Base-by-base conservation (phyloP, 1,140 invertebrate species). In the Mesaphorura yosii region DNA sequence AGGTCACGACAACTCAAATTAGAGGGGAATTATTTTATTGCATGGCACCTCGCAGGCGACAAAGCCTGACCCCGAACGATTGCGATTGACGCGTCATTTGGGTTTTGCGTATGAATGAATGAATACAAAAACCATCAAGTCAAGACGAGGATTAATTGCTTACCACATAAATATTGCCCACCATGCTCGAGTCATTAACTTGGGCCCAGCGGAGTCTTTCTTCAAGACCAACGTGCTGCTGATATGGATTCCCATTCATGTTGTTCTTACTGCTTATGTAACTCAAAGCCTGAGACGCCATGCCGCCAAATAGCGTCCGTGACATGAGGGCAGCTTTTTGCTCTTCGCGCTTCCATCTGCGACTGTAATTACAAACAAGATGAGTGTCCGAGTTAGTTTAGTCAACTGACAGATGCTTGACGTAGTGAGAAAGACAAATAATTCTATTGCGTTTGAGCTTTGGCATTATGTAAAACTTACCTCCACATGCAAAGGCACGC, bases 401-500 rank as follows among this genome's bases (percentile, higher is more conserved):
- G 7, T 17, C 40, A 42, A 42, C 10, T 19, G 10, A 10, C n/a
- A 20, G 19, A 51, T 31, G 22, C 26, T 23, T 42, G 20, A 25
- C 23, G 26, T 47, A 3, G n/a, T n/a, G n/a, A n/a, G n/a, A 46
- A 20, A 46, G 28, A 26, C 14, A 19, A 25, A 46, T 46, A 7
- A 7, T 27, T 6, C 19, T 28, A 5, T 7, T 41, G 2, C 14
- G 3, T n/a, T 47, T 4, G 15, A 20, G 5, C 10, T 28, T 53
- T 5, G 19, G 31, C 17, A 20, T 50, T 42, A 20, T 12, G 23
- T 25, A 12, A 27, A 5, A 62, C 66, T 72, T 70, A 88, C 78
- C 86, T 91, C 88, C 88, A 92, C 75, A 88, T 86, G 51, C 89
- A 83, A 3, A 93, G 74, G 62, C 86, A 88, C 1, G 86, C 80